Evolutionary conservation across 2,113 vertebrate species (phyloP), one percentile per base, ranked within the genome.

Genomic region (Periophthalmus modestus): DNA sequence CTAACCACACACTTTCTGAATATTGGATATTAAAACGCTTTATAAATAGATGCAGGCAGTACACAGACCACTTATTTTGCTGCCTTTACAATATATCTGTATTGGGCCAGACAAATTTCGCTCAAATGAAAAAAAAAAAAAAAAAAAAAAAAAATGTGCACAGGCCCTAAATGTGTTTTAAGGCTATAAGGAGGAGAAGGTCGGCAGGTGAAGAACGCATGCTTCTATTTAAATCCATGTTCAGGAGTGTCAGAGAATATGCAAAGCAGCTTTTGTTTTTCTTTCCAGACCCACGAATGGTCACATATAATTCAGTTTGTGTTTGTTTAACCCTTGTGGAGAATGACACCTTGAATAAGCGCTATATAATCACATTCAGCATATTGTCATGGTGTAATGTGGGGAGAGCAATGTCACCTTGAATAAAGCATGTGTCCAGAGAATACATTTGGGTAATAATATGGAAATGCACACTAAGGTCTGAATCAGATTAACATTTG

Each of bases 121-220:
- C 39, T 43, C 39, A 43, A 10, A 43, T 10, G 5, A n/a, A n/a
- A n/a, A n/a, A n/a, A n/a, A n/a, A n/a, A n/a, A n/a, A n/a, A n/a
- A n/a, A n/a, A 2, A 0, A 11, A 1, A 9, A 9, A 43, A 6
- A 43, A 43, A 43, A 2, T 0, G 7, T 43, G 39, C 2, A 43
- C 36, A 39, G 36, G 36, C 39, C 10, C 39, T 43, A 43, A 82
- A 84, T 88, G 81, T 70, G 79, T 90, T 88, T 85, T 91, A 15
- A 87, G 94, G 93, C 93, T 95, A 96, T 97, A 96, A 97, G 97
- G 97, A 97, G 96, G 95, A 95, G 91, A 92, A 95, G 94, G 95
- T 95, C 93, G 94, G 93, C 93, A 94, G 94, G 95, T 94, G 94
- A 95, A 94, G 84, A 93, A 92, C 95, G 93, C 94, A 86, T 93